Evolutionary conservation across 2,797 vertebrate species (phyloP).

Genomic region (Coregonus sp.): DNA sequence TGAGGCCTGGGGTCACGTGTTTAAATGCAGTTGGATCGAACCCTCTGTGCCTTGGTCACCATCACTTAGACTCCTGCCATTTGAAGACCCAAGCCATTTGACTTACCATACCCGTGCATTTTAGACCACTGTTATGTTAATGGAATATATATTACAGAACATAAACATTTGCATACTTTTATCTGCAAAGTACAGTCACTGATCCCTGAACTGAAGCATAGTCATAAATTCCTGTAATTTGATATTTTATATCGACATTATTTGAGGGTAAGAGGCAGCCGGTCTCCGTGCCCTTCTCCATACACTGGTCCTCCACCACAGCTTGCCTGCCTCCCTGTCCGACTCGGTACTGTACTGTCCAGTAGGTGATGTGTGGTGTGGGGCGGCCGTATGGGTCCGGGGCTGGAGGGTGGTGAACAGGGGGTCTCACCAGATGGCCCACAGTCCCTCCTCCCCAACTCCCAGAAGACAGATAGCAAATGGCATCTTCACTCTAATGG

Average conservation of each 20-base stretch:
- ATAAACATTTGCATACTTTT: background rate
- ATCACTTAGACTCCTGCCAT: background rate
- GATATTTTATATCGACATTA: background rate
- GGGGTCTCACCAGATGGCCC: conserved; percentile 50
- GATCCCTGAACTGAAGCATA: background rate
- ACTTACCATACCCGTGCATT: background rate
- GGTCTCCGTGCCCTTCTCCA: background rate
- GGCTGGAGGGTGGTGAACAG: conserved; percentile 22
- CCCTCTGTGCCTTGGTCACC: background rate
- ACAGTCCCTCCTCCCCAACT: background rate
- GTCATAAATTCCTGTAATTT: background rate
- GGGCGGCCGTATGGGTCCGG: conserved; percentile 40
- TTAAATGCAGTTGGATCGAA: background rate
- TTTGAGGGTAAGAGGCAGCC: background rate
- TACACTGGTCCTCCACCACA: background rate
- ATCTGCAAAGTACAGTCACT: background rate
- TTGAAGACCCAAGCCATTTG: background rate
- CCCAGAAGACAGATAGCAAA: conserved; percentile 9
- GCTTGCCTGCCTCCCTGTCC: background rate
- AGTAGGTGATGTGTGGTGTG: conserved; percentile 1
- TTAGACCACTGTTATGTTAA: background rate
- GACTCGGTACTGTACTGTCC: background rate
- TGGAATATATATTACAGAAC: background rate
- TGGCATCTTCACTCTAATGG: background rate
- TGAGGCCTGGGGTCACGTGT: background rate